phyloP scores from a whole-genome alignment of 2,113 vertebrate species.

The Asarcornis scutulata region DNA sequence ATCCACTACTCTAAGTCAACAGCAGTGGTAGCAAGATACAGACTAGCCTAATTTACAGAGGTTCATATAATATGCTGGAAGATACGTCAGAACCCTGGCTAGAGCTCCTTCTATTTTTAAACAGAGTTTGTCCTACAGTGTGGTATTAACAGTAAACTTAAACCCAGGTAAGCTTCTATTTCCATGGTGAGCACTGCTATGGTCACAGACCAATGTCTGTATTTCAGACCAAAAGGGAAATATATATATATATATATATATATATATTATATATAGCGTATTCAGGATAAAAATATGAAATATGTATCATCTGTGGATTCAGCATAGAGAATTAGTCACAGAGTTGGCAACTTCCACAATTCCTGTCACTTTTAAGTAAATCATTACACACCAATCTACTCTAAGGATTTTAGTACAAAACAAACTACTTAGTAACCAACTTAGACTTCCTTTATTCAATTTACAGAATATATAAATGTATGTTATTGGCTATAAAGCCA shows the following conservation, averaged over 20 bases:
- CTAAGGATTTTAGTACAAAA: neutral
- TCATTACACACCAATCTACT: accelerated
- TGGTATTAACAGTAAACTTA: neutral
- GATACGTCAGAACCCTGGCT: neutral
- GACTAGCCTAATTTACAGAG: neutral
- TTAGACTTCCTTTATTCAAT: neutral
- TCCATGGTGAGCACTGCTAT: neutral
- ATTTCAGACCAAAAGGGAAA: neutral
- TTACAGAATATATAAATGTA: neutral
- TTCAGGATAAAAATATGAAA: neutral
- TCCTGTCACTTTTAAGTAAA: neutral
- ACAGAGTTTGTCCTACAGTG: neutral
- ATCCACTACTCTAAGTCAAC: neutral
- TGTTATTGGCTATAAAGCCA: neutral
- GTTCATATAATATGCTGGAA: neutral
- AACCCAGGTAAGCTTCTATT: neutral
- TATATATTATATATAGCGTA: no score
- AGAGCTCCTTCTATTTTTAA: neutral
- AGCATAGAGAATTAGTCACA: neutral
- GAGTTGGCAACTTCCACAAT: neutral
- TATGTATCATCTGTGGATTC: neutral
- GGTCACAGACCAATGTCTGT: neutral
- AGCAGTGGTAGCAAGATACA: neutral
- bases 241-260: no score
- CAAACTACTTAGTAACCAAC: neutral